These are phyloP conservation scores for Nematolebias whitei DNA, from an alignment of 2,113 vertebrate genomes.

Conservation along the genomic window DNA sequence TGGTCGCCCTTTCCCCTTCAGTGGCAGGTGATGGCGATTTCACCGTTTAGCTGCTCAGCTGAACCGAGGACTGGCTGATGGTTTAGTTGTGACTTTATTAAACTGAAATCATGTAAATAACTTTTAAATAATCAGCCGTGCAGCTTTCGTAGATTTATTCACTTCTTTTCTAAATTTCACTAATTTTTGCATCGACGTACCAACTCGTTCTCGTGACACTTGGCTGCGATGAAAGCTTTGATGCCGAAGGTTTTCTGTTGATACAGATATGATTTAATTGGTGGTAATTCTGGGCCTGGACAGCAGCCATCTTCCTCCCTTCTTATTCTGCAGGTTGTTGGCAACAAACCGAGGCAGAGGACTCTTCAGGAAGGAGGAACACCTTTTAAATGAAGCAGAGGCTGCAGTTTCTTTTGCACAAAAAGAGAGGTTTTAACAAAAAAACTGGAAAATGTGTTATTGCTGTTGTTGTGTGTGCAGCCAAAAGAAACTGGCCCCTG, in stretches of 20 bases:
- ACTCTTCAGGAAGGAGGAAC: not conserved
- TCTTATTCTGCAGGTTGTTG: constrained; percentile 9
- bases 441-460: not conserved
- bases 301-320: constrained; percentile 16
- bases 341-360: constrained; percentile 14
- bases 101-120: too few species aligned
- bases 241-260: constrained; percentile 22
- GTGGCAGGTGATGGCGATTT: too few species aligned
- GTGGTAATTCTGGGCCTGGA: constrained; percentile 39
- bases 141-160: too few species aligned
- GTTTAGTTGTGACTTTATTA: too few species aligned
- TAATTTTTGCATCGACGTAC: too few species aligned
- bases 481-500: constrained; percentile 15
- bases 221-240: not conserved
- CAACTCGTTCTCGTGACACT: not conserved
- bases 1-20: too few species aligned
- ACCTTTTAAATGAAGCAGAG: constrained; percentile 10
- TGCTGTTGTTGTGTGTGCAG: not conserved
- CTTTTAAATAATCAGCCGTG: too few species aligned
- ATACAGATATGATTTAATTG: constrained; percentile 35
- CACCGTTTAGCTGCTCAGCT: too few species aligned
- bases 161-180: too few species aligned
- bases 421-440: not conserved
- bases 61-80: too few species aligned
- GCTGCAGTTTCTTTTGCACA: not conserved